Conservation (phyloP, 35 echinoderm and acorn worm genomes). For the Nesometra sesokonis region DNA sequence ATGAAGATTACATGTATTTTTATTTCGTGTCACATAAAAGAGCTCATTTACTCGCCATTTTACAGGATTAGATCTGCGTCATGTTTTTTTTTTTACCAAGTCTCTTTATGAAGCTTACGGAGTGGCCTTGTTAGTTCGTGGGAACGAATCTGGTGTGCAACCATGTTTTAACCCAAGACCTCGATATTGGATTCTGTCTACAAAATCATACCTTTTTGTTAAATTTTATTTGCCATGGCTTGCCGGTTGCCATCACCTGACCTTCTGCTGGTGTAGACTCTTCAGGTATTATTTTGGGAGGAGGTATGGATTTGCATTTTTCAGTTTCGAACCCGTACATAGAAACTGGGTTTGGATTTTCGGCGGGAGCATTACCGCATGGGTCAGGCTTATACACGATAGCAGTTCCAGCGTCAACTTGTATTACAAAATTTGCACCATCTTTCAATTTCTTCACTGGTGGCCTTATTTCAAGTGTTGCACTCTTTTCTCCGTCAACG, state of each 20-base stretch:
- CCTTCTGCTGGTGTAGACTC: not conserved
- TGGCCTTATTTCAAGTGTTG: not conserved
- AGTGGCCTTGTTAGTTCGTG: too few species aligned
- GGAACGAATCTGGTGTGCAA: too few species aligned
- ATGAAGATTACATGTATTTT: too few species aligned
- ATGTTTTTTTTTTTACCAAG: too few species aligned
- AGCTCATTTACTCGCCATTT: too few species aligned
- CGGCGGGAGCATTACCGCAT: not conserved
- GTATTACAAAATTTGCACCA: not conserved
- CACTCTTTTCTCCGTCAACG: not conserved
- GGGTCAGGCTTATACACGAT: not conserved
- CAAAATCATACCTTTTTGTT: not conserved
- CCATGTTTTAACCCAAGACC: too few species aligned
- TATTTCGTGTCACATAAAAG: too few species aligned
- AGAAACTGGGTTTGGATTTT: not conserved
- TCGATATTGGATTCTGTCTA: too few species aligned
- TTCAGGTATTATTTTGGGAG: not conserved
- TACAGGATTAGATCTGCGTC: too few species aligned
- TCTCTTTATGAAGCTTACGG: too few species aligned
- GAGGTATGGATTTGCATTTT: not conserved
- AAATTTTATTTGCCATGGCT: not conserved
- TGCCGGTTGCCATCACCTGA: not conserved
- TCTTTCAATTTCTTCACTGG: not conserved
- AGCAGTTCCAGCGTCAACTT: not conserved
- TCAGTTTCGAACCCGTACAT: not conserved